Conservation (phyloP, 2,888 invertebrate species). For the Rhyacophila evoluta region DNA sequence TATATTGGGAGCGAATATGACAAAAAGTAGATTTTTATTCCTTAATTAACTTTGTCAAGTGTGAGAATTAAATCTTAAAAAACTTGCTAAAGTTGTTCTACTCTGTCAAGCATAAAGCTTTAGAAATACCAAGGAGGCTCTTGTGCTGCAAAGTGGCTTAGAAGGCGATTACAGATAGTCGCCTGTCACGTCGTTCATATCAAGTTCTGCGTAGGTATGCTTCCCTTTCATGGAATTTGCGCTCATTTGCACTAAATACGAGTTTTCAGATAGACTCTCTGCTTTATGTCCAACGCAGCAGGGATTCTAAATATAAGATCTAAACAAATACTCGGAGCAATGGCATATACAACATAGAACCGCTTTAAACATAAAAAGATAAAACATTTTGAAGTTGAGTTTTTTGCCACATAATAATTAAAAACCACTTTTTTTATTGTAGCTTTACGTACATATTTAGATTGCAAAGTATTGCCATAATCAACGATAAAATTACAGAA, state of each 20-base stretch:
- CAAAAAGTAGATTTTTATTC: no score
- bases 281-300: neutral
- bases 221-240: slow-evolving; percentile 20
- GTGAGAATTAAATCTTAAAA: no score
- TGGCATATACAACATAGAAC: neutral
- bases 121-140: no score
- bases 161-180: slow-evolving; percentile 6
- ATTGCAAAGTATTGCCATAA: no score
- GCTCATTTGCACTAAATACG: slow-evolving; percentile 22
- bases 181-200: slow-evolving; percentile 8
- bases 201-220: neutral
- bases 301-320: neutral
- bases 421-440: no score
- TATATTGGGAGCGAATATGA: no score
- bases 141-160: neutral
- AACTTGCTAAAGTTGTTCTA: neutral
- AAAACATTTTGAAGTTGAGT: no score
- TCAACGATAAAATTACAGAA: no score
- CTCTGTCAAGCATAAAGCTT: neutral
- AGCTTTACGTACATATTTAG: no score
- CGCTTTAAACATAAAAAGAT: neutral
- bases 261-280: neutral
- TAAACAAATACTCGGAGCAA: neutral
- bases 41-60: no score
- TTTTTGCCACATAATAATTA: no score